Evolutionary conservation across 2,113 vertebrate species (phyloP), one percentile per base, ranked within the genome.

Genomic region (Brevimyrus niger): DNA sequence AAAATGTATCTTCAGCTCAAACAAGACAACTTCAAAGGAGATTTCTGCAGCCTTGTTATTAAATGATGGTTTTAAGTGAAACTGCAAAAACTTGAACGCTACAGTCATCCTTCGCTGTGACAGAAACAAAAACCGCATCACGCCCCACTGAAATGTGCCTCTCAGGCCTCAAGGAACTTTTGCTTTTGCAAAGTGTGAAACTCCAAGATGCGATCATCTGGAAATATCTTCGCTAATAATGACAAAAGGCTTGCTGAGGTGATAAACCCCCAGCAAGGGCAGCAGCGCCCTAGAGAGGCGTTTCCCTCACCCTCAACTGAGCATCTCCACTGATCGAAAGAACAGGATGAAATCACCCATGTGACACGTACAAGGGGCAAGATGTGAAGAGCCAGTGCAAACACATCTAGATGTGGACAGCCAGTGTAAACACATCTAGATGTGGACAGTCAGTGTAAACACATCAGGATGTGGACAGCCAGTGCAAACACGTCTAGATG

Each of bases 181-280:
- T 31, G 9, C 44, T 44, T 82, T 51, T 83, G 73, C 23, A 53
- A 89, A 89, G 47, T 89, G 69, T 82, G 88, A 55, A 53, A 55
- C 80, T 82, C 50, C 73, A 83, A 89, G 31, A 48, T 83, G 88
- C 73, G 51, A 53, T 82, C 88, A 42, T 80, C 47, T 38, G 55
- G 58, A 80, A 89, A 83, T 13, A 53, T 83, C 73, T 55, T 35
- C 9, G 1, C 8, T 15, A 11, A 21, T n/a, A 42, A 31, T 4
- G 9, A 73, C 35, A 15, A 89, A 82, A 47, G 47, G 17, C 48
- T 83, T 42, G 23, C n/a, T 76, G 88, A 38, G 31, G 42, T 61
- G 44, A 80, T 53, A 42, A 51, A 23, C 27, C 27, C 19, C 88
- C 69, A 55, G 47, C 35, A 80, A 35, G 47, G 27, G 44, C 31